These are phyloP conservation scores for Petrocephalus zakoni DNA, from an alignment of 2,113 vertebrate genomes.

Conservation along the genomic window DNA sequence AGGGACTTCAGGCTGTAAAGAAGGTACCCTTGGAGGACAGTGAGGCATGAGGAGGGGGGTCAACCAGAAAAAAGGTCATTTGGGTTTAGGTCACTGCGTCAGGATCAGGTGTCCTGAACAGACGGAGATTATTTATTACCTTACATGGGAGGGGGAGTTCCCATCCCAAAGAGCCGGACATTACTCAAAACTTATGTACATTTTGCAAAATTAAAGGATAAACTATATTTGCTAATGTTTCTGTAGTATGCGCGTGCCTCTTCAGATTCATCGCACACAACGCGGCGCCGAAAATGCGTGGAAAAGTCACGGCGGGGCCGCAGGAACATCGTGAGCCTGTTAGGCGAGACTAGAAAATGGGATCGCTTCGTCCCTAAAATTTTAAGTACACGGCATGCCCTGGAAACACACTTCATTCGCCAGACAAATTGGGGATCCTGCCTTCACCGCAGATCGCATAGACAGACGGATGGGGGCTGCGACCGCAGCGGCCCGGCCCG, in stretches of 20 bases:
- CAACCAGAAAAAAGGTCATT: neutral
- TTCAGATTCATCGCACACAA: neutral
- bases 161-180: neutral
- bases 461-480: neutral
- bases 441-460: neutral
- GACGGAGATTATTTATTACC: neutral
- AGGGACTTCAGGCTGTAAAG: neutral
- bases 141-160: neutral
- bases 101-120: neutral
- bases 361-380: neutral
- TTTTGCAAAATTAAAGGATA: neutral
- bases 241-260: neutral
- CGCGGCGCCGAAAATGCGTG: neutral
- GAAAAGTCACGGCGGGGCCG: neutral
- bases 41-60: neutral
- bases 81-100: neutral
- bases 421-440: neutral
- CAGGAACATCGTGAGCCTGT: neutral
- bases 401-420: neutral
- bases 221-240: neutral
- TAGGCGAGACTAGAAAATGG: neutral
- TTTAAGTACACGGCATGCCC: neutral
- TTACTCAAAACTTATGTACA: neutral
- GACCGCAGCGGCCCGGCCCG: neutral
- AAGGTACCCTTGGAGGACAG: neutral